A percentile compares a stretch with the other conserved stretches of the same genome.
phyloP scores from a whole-genome alignment of 2,113 vertebrate species.

The Chiloscyllium plagiosum region DNA sequence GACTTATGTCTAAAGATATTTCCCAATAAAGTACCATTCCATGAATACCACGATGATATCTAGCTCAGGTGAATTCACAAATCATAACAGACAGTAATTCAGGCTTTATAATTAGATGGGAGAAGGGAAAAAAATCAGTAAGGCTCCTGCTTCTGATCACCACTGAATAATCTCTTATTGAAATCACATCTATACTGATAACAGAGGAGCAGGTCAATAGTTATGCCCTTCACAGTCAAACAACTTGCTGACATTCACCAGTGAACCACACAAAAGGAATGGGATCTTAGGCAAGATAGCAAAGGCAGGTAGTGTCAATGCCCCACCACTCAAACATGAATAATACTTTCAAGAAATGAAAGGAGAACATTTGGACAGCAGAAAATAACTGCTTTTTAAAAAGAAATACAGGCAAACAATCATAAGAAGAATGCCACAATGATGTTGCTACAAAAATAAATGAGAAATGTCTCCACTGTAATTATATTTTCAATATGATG shows the following conservation, averaged over 20 bases:
- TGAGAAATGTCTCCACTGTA: background rate
- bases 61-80: background rate
- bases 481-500: background rate
- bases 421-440: background rate
- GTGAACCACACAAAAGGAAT: background rate
- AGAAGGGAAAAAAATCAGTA: background rate
- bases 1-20: background rate
- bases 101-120: background rate
- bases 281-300: background rate
- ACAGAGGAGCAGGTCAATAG: background rate
- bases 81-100: background rate
- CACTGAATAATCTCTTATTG: background rate
- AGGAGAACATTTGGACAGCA: background rate
- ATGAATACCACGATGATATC: background rate
- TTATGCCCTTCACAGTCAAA: background rate
- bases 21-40: background rate
- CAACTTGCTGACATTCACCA: background rate
- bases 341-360: background rate
- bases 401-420: background rate
- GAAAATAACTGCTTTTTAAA: background rate
- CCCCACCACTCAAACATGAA: background rate
- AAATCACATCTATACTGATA: background rate
- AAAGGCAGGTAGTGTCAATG: background rate
- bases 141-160: background rate
- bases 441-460: background rate